A percentile compares a stretch with the other conserved stretches of the same genome.
Conservation (phyloP, 2,888 invertebrate species). For the Tenthredo scrophulariae region DNA sequence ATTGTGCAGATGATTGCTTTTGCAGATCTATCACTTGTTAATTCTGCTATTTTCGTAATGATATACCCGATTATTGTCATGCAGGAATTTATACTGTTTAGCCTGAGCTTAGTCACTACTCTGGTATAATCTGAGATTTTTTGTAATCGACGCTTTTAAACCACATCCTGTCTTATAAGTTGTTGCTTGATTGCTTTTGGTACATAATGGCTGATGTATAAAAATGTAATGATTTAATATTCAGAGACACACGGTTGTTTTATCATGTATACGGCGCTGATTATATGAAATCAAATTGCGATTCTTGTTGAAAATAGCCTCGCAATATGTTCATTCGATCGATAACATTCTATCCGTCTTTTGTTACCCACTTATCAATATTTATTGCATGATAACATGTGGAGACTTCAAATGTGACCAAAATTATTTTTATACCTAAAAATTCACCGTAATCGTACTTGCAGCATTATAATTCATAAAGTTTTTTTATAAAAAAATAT, state of each 20-base stretch:
- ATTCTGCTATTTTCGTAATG: background rate
- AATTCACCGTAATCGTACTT: background rate
- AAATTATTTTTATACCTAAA: background rate
- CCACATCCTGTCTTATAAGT: conserved; percentile 42
- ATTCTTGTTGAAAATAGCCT: conserved; percentile 23
- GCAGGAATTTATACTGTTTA: background rate
- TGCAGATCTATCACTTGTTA: background rate
- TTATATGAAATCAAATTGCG: background rate
- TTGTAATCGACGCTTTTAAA: conserved; percentile 12
- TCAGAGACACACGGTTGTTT: background rate
- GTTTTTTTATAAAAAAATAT: too few relatives aligned
- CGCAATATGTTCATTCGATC: conserved; percentile 25
- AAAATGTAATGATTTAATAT: background rate
- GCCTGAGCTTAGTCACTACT: background rate
- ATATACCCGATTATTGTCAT: background rate
- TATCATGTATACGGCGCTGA: background rate
- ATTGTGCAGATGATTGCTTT: background rate
- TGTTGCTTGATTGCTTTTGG: background rate
- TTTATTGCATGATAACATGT: background rate
- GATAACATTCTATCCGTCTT: conserved; percentile 40
- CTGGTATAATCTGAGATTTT: conserved; percentile 24
- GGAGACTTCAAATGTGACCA: background rate
- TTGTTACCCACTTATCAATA: conserved; percentile 33
- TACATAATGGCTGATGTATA: background rate
- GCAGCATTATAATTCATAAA: background rate